Evolutionary conservation across 2,113 vertebrate genomes (phyloP).

Genomic region (Hippocampus guttulatus): DNA sequence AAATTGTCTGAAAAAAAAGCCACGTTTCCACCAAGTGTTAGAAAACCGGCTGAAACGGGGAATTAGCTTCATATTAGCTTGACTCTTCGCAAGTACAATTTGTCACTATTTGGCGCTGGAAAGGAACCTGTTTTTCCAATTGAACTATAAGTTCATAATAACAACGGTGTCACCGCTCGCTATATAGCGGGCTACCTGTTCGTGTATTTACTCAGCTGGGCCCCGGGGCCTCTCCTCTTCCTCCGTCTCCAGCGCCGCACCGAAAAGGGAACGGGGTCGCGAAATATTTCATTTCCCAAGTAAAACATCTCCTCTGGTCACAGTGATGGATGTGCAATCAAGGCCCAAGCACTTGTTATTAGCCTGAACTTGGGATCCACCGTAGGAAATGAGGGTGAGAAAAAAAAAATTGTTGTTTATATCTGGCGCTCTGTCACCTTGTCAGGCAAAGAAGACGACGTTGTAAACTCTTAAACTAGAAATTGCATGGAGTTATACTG

Average conservation of each 20-base stretch:
- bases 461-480: slow-evolving; percentile 45
- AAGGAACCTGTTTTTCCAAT: slow-evolving; percentile 6
- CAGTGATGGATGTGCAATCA: slow-evolving; percentile 80
- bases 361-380: slow-evolving; percentile 66
- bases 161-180: neutral
- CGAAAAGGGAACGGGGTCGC: slow-evolving; percentile 67
- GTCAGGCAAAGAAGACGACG: slow-evolving; percentile 48
- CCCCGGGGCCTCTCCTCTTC: slow-evolving; percentile 41
- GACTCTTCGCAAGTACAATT: neutral
- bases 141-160: slow-evolving; percentile 4
- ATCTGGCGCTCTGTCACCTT: slow-evolving; percentile 32
- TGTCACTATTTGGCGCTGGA: neutral
- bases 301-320: slow-evolving; percentile 70
- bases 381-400: slow-evolving; percentile 75
- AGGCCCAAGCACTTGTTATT: slow-evolving; percentile 76
- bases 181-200: neutral
- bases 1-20: neutral
- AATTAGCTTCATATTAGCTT: neutral
- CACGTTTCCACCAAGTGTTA: neutral
- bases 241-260: slow-evolving; percentile 60
- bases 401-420: slow-evolving; percentile 67
- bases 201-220: slow-evolving; percentile 77
- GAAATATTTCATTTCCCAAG: slow-evolving; percentile 82
- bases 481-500: neutral
- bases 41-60: neutral